Base-by-base conservation (phyloP, 2,113 vertebrate species). In the Chaenogobius annularis region DNA sequence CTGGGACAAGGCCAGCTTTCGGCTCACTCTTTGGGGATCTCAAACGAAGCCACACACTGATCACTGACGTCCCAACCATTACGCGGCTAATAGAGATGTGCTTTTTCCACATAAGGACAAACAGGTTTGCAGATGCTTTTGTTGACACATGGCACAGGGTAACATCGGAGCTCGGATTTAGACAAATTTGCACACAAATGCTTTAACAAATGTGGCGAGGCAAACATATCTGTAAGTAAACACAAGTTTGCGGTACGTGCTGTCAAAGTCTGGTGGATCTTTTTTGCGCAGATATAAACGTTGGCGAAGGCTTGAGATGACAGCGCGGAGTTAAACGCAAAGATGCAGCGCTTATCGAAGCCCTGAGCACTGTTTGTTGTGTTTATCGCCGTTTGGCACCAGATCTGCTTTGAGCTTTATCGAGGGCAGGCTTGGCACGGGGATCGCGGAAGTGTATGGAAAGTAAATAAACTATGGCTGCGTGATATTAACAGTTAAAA, bases 1-100 rank as follows among this genome's bases (percentile, higher is more conserved):
- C 91, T 93, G 93, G 91, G 87, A 83, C 74, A 13, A 67, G 72
- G 89, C 91, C 93, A 93, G 90, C 87, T 91, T 88, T 89, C 87
- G 83, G 73, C 58, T 69, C 19, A 17, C 77, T 86, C 81, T 85
- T 69, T 79, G 77, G 78, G 84, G 71, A 67, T 72, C 78, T 74
- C 55, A 79, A 72, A 81, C 23, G 8, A 46, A 73, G 26, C 56
- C 62, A 66, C 75, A 72, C 81, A 72, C 70, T 17, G 7, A 26
- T 35, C 23, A 17, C 26, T 61, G 80, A 69, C 46, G 72, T 78
- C 81, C 80, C 43, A 80, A 84, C 87, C 84, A 67, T 78, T 74
- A 73, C 82, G 76, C 77, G 78, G 74, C 75, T 88, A 80, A 79
- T 70, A 73, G 55, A 50, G 69, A 31, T 43, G 62, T 52, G 31